Base-by-base conservation (phyloP, 2,113 vertebrate genomes). In the Hippopotamus amphibius region DNA sequence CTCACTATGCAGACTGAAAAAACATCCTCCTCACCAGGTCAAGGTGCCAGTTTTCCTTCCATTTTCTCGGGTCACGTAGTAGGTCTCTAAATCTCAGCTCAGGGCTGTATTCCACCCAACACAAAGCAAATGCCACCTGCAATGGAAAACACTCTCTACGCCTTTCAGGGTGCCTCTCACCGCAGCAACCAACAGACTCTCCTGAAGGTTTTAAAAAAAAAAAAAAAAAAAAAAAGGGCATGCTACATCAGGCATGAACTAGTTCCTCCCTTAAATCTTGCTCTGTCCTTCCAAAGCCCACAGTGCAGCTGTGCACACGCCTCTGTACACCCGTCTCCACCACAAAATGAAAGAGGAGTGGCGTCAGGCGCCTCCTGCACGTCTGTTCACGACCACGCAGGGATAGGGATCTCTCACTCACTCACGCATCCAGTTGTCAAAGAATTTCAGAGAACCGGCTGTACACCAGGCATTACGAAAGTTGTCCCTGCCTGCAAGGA, bases 91-190 rank as follows among this genome's bases (percentile, higher is more conserved):
- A 76, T 91, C 82, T 84, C 89, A 86, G 21, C 14, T 68, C 72
- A 69, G 41, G 66, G 30, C 24, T 94, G 85, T 85, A 15, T 57
- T 89, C 59, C 22, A 57, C 68, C 19, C 72, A 89, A 87, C 26
- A 76, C 72, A 93, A 96, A 92, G 26, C 48, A 92, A 83, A 43
- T 48, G 41, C 50, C 50, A 77, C 22, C 68, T 89, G 61, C 53
- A 96, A 57, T 37, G 68, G 82, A 95, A 95, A 87, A 77, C 1
- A 48, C 14, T 77, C 14, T 77, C 46, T 10, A 4, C 74, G 53
- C 21, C 57, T 88, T 83, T 81, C 76, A 24, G 88, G 59, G 37
- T 76, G 50, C n/a, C 43, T 86, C 24, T 50, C 68, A 93, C 37
- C 17, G 15, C 41, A 94, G 69, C 48, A 87, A 43, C 33, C 22